These are phyloP conservation scores for Melanotaenia trifasciata DNA, from an alignment of 2,797 vertebrate species.

Conservation along the genomic window DNA sequence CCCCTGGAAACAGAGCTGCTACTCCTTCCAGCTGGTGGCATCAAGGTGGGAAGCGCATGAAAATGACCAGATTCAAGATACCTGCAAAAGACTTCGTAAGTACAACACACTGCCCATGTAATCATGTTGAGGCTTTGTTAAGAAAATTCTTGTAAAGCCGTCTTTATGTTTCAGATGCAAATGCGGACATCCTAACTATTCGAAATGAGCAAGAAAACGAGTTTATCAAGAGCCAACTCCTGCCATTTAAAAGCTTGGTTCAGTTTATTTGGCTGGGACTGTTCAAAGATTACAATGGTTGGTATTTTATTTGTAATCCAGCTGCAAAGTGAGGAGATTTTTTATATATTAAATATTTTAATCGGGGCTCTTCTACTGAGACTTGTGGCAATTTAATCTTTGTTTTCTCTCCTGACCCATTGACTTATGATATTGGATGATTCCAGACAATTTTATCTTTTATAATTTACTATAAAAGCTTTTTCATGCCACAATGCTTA, in stretches of 20 bases:
- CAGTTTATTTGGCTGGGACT: conserved; percentile 91
- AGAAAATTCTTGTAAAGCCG: background rate
- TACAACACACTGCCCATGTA: no score
- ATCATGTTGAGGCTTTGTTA: background rate
- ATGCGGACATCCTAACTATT: conserved; percentile 88
- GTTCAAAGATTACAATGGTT: conserved; percentile 83
- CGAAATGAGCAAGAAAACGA: conserved; percentile 89
- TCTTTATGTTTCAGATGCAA: conserved; percentile 77
- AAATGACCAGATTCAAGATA: conserved; percentile 69
- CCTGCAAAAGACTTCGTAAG: conserved; percentile 89
- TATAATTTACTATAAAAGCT: background rate
- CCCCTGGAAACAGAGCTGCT: conserved; percentile 93
- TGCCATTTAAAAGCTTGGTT: conserved; percentile 85
- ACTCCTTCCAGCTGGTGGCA: conserved; percentile 87
- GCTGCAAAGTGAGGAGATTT: background rate
- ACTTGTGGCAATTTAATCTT: background rate
- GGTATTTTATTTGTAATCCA: conserved; percentile 46
- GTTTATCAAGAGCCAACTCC: conserved; percentile 88
- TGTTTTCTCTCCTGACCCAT: background rate
- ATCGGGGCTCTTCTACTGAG: background rate
- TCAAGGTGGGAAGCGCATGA: conserved; percentile 81
- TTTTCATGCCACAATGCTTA: background rate
- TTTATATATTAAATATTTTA: background rate
- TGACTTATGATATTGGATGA: background rate
- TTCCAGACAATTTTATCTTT: background rate